Conservation (phyloP, 1,140 invertebrate genomes). For the Popillia japonica region DNA sequence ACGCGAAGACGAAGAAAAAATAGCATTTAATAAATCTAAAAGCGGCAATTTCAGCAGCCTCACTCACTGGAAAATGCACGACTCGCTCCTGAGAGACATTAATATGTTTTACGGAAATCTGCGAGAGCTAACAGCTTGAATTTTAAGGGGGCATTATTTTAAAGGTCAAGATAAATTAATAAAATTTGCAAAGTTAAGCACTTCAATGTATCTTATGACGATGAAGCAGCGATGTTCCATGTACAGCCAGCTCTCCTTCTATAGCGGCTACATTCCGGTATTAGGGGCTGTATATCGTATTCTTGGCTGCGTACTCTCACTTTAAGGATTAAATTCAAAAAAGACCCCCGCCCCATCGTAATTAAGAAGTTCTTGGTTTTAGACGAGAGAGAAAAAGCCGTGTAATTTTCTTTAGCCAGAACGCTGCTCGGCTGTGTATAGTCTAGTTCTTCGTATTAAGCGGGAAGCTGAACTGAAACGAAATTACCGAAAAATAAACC, state of each 20-base stretch:
- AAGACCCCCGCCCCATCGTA: neutral
- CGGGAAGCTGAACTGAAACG: neutral
- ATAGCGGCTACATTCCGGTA: neutral
- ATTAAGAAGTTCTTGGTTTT: conserved; percentile 26
- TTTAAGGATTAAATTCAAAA: conserved; percentile 31
- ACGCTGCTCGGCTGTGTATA: neutral
- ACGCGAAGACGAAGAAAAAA: neutral
- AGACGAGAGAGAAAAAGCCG: neutral
- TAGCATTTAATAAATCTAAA: conserved; percentile 33
- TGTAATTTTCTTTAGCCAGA: conserved; percentile 12
- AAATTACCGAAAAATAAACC: conserved; percentile 28
- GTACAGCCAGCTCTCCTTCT: neutral
- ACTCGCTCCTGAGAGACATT: neutral
- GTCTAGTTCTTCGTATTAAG: neutral
- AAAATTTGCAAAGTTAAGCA: conserved; percentile 34
- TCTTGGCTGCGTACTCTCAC: neutral
- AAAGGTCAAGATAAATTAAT: conserved; percentile 26
- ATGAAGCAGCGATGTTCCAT: neutral
- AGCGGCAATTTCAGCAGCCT: too few relatives aligned
- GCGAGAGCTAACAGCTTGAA: conserved; percentile 16
- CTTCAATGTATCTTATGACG: conserved; percentile 30
- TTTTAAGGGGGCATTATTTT: conserved; percentile 16
- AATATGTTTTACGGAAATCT: conserved; percentile 20
- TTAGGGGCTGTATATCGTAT: neutral
- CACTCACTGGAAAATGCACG: neutral